Evolutionary conservation across 2,113 vertebrate genomes (phyloP), one percentile per base, ranked within the genome.

Genomic region (Eptatretus burgeri): DNA sequence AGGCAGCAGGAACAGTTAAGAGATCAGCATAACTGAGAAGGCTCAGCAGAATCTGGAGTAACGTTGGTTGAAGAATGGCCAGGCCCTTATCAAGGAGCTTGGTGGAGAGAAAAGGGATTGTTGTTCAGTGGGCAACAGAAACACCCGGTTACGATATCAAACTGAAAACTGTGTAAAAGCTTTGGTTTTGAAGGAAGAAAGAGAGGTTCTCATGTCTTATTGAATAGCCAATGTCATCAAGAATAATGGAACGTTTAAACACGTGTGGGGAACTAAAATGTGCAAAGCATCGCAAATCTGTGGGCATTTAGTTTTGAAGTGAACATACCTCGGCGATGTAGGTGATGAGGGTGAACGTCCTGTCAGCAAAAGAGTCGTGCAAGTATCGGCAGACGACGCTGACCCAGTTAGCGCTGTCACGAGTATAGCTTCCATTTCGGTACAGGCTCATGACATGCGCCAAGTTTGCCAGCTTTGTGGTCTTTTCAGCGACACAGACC

Each of bases 371-470:
- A 66, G 87, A 85, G 68, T 96, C 89, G 2, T 98, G 84, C 66
- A 98, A 74, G 64, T 98, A 98, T 70, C 91, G 76, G 67, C 89
- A 98, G 51, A 98, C 91, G 14, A 98, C 91, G 1, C 91, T 98
- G 77, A 94, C 91, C 91, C 91, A 98, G 77, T 89, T 98, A 49
- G 79, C 76, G 66, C 82, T 85, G 74, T 98, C 91, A 20, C 91
- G 79, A 52, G 86, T 93, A n/a, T 98, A 98, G 65, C 84, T 94
- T 74, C 85, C 87, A 1, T 86, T 84, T 41, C 89, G 93, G 69
- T 98, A 98, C 62, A 98, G 74, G 67, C 83, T 91, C 89, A 98
- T 93, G 88, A 98, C 95, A 69, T 98, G 91, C 14, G 91, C 91
- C 73, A 96, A 74, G 69, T 98, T 93, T 67, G 85, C 80, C 16